Percentiles rank a stretch among this genome's conserved stretches.
These are phyloP conservation scores for Rallus crepitans DNA, from an alignment of 2,797 vertebrate genomes.

Conservation along the genomic window DNA sequence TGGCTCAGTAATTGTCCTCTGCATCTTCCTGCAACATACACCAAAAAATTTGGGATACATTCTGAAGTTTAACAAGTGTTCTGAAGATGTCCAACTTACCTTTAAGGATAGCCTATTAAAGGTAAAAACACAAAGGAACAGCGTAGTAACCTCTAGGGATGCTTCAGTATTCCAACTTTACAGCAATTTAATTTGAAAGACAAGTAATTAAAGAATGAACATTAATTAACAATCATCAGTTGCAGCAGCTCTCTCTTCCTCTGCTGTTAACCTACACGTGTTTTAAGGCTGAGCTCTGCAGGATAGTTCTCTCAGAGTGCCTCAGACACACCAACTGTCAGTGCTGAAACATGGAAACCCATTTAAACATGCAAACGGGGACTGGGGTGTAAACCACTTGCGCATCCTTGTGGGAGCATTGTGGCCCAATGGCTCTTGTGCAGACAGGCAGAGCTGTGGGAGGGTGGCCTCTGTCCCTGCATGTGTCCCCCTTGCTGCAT, in stretches of 20 bases:
- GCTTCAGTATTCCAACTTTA: not conserved
- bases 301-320: not conserved
- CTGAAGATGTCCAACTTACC: not conserved
- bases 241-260: not conserved
- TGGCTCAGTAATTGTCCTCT: not conserved
- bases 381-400: not conserved
- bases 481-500: not conserved
- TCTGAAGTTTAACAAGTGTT: not conserved
- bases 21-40: not conserved
- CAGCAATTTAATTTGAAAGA: conserved; percentile 1
- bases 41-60: not conserved
- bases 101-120: not conserved
- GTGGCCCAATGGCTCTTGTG: not conserved
- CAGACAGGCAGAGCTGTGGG: not conserved
- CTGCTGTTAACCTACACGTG: not conserved
- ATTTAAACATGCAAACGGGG: fast-evolving
- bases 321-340: not conserved
- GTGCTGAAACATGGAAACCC: not conserved
- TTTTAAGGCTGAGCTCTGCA: not conserved
- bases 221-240: conserved; percentile 30
- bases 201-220: not conserved
- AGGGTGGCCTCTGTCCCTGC: not conserved
- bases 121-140: not conserved
- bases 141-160: not conserved
- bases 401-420: fast-evolving